Evolutionary conservation across 2,113 vertebrate genomes (phyloP), one percentile per base, ranked within the genome.

Genomic region (Cyprinus carpio): DNA sequence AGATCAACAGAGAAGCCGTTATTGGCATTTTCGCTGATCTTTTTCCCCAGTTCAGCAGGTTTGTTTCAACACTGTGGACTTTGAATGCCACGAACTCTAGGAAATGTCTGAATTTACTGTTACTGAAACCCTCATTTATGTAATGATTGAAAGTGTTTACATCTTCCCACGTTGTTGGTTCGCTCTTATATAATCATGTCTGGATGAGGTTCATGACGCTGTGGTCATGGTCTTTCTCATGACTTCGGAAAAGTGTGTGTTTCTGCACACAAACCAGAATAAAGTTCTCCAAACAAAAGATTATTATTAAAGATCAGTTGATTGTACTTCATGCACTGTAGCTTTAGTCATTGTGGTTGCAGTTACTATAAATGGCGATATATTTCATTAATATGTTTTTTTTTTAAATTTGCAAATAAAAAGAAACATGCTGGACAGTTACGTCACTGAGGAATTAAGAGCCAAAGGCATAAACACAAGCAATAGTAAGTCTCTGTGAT

Each of bases 391-490:
- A 31, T 58, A 4, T 3, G 71, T 18, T 84, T 46, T 75, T 62
- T 85, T 69, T 81, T 25, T 20, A 6, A 6, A n/a, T 40, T 9
- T 84, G 13, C 49, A 62, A 51, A 82, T 23, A 62, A 75, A 54
- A 77, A 94, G 94, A 91, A 91, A 87, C 76, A 90, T 95, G 91
- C 79, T 95, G 88, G 94, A 94, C 46, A 83, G 49, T 18, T 94
- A 92, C 23, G 2, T 94, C 56, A 84, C n/a, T 9, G 95, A 94
- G 11, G 94, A 95, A 80, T 90, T 95, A 4, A 23, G 65, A 89
- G 88, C 89, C 71, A 88, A 91, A 79, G 92, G 91, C 79, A 92
- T 81, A 78, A 84, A 79, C 75, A 76, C 84, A 56, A 87, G 67
- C 29, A 87, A 71, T 82, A 82, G 93, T 94, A 87, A 88, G 91